Percentiles rank a stretch among this genome's conserved stretches.
Conservation (phyloP, 2,113 vertebrate genomes). For the Pteruthius melanotis region DNA sequence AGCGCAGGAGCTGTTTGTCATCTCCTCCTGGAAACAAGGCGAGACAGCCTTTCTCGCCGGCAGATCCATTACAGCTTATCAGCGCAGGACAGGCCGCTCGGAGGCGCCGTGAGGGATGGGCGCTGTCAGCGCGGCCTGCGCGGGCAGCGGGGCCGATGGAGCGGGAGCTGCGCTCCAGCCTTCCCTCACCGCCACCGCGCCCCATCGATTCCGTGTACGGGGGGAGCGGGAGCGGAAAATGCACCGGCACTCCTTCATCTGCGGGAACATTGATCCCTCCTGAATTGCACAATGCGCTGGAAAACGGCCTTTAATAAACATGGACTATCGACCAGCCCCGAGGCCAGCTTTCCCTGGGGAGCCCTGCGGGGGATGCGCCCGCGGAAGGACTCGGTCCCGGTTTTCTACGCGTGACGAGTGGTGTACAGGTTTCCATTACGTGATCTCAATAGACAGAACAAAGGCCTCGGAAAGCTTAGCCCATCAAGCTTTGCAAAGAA, state of each 20-base stretch:
- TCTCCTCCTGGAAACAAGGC: conserved; percentile 73
- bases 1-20: conserved; percentile 82
- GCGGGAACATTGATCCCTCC: conserved; percentile 14
- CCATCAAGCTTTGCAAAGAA: fast-evolving
- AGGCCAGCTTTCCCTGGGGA: background rate
- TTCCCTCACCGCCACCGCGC: conserved; percentile 68
- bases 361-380: background rate
- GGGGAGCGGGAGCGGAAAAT: conserved; percentile 61
- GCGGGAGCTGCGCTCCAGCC: conserved; percentile 38
- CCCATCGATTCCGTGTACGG: conserved; percentile 64
- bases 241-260: conserved; percentile 46
- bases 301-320: background rate
- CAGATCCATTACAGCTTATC: conserved; percentile 98
- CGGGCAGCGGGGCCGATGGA: background rate
- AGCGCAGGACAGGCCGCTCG: conserved; percentile 78
- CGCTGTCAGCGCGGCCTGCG: conserved; percentile 77
- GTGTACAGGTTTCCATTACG: fast-evolving
- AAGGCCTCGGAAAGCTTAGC: background rate
- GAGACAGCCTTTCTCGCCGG: conserved; percentile 74
- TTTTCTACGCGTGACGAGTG: background rate
- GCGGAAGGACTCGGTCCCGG: background rate
- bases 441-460: background rate
- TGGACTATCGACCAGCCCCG: background rate
- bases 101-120: conserved; percentile 86
- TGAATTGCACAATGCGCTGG: background rate